Evolutionary conservation across 2,113 vertebrate species (phyloP).

Genomic region (Pseudolaguvia tuberculata): DNA sequence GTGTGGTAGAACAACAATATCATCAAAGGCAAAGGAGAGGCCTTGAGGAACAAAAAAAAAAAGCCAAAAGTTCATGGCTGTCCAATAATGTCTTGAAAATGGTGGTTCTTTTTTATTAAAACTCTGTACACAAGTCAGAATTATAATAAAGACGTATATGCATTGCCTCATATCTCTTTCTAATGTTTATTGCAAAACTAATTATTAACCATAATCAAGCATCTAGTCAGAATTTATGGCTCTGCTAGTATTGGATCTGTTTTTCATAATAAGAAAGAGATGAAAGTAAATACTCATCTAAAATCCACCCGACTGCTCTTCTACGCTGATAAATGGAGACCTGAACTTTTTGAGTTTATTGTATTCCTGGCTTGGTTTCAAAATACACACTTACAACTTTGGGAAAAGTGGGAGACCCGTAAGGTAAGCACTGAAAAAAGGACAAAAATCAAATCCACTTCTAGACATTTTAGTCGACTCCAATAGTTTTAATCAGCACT

Average conservation of each 20-base stretch:
- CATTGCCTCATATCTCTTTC: slow-evolving; percentile 15
- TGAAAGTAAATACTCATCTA: slow-evolving; percentile 23
- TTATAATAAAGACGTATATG: slow-evolving; percentile 4
- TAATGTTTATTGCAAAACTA: not conserved
- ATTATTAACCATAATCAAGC: slow-evolving; percentile 13
- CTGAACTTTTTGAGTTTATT: slow-evolving; percentile 49
- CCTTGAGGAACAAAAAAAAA: slow-evolving; percentile 1
- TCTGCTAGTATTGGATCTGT: slow-evolving; percentile 2
- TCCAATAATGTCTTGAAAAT: slow-evolving; percentile 9
- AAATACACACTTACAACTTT: slow-evolving; percentile 48
- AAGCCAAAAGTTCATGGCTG: not conserved
- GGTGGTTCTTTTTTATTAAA: slow-evolving; percentile 2
- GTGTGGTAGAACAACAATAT: slow-evolving; percentile 68
- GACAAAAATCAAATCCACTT: not conserved
- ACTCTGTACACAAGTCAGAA: not conserved
- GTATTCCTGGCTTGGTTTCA: slow-evolving; percentile 53
- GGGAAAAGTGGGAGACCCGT: slow-evolving; percentile 53
- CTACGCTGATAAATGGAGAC: slow-evolving; percentile 37
- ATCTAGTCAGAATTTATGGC: slow-evolving; percentile 9
- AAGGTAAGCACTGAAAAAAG: not conserved
- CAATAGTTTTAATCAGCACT: not conserved
- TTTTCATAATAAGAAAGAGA: slow-evolving; percentile 29
- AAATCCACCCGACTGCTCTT: slow-evolving; percentile 39
- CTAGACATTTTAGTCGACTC: not conserved
- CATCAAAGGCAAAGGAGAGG: slow-evolving; percentile 58